Base-by-base conservation (phyloP, 2,888 invertebrate genomes). In the Linnaemya tessellans region DNA sequence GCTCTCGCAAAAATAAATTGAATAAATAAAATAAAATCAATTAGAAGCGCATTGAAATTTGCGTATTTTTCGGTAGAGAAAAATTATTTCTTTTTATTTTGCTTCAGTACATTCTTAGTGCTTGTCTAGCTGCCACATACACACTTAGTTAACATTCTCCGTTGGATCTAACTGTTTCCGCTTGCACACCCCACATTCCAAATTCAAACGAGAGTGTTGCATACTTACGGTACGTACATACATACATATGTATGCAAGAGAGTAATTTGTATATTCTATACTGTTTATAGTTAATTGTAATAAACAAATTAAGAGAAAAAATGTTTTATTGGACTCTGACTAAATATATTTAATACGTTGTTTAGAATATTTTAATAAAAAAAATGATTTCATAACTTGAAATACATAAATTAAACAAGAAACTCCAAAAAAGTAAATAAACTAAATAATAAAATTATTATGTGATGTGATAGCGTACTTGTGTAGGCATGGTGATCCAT, bases 131-230 rank as follows among this genome's bases (percentile, higher is more conserved):
- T 60, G 10, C 46, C 64, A 30, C 30, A 30, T 5, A 30, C 30
- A 30, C 30, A 49, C 46, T 58, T 71, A 58, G 46, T 43, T 22
- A 38, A 64, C 25, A 56, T 58, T 25, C 38, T 58, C 35, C 30
- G 64, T 60, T 43, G 8, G 75, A 68, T 67, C 60, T 73, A 65
- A 60, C 51, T 46, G n/a, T 22, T 13, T 46, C 60, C 22, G 68
- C 49, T 49, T 73, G 41, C 58, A 68, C 58, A 68, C 38, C 78
- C 49, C 64, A 81, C 81, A 81, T 84, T 81, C 81, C 84, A 64
- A 70, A 56, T 74, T 70, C 30, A 25, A 78, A 81, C 81, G 84
- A 81, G 81, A 84, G 84, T 84, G 73, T 73, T 62, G 25, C 18
- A 46, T 20, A 43, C 15, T 13, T 51, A 20, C n/a, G 4, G n/a